Conservation (phyloP, 1,140 invertebrate species). For the Battus philenor region DNA sequence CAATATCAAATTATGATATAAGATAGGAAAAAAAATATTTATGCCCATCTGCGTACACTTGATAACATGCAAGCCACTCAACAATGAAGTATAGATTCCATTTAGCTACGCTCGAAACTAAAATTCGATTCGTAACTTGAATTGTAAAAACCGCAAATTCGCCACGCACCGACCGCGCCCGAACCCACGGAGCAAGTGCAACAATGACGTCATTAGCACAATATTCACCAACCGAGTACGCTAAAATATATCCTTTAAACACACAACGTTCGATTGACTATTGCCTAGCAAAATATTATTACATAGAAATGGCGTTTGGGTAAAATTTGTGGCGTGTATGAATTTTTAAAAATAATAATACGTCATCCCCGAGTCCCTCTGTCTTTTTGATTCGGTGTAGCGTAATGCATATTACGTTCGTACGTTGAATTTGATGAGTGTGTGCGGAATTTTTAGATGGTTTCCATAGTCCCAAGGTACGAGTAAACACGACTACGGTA, state of each 20-base stretch:
- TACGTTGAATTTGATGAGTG: constrained; percentile 61
- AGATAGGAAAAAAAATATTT: no score
- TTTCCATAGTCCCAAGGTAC: constrained; percentile 34
- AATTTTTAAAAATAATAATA: constrained; percentile 71
- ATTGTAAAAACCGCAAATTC: constrained; percentile 65
- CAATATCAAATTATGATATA: no score
- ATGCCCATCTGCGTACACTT: constrained; percentile 1
- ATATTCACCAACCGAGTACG: constrained; percentile 12
- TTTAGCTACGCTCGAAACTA: constrained; percentile 32
- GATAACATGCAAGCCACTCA: background rate
- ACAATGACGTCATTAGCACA: constrained; percentile 53
- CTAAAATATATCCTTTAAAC: constrained; percentile 17
- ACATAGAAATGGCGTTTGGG: constrained; percentile 26
- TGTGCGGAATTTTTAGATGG: constrained; percentile 19
- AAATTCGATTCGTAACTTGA: constrained; percentile 47
- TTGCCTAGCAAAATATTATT: constrained; percentile 26
- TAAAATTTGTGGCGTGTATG: constrained; percentile 45
- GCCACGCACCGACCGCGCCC: constrained; percentile 53
- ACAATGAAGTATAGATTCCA: constrained; percentile 23
- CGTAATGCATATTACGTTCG: constrained; percentile 52
- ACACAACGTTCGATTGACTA: constrained; percentile 22
- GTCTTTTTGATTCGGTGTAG: constrained; percentile 63
- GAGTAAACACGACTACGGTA: no score
- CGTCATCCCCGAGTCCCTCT: constrained; percentile 55
- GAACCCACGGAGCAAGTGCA: constrained; percentile 50